Conservation (phyloP, 1,140 invertebrate species). For the Cydia strobilella region DNA sequence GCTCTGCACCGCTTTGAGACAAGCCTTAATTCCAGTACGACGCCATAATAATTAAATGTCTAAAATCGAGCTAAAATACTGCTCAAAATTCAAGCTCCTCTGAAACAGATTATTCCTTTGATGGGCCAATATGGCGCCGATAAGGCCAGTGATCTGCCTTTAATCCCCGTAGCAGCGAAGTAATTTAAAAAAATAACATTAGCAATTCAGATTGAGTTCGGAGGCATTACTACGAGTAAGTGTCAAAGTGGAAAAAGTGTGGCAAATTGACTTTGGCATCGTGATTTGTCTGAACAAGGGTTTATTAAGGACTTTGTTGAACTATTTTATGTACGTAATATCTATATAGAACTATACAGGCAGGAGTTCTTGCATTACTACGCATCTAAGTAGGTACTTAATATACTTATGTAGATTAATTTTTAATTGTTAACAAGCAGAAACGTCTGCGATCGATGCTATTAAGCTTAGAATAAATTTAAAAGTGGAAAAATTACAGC, state of each 20-base stretch:
- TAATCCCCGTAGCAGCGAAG: slow-evolving; percentile 57
- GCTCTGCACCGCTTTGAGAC: neutral
- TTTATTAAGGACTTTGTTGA: neutral
- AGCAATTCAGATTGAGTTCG: slow-evolving; percentile 74
- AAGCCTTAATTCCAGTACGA: neutral
- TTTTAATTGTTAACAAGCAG: no score
- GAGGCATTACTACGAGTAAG: slow-evolving; percentile 62
- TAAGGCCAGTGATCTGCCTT: slow-evolving; percentile 58
- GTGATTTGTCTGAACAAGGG: slow-evolving; percentile 55
- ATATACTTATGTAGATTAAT: no score
- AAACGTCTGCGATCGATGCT: no score
- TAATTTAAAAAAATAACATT: slow-evolving; percentile 79
- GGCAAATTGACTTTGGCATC: slow-evolving; percentile 70
- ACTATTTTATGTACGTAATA: neutral
- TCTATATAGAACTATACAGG: no score
- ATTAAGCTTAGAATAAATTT: no score
- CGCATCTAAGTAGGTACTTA: no score
- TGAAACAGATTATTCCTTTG: slow-evolving; percentile 23
- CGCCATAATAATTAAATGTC: neutral
- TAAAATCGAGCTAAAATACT: neutral
- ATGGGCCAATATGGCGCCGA: slow-evolving; percentile 42
- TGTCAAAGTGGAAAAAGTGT: slow-evolving; percentile 62
- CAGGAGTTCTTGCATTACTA: no score
- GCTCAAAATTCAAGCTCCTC: neutral
- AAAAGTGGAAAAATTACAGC: no score